phyloP scores from a whole-genome alignment of 92 coral and sea anemone genomes.

The Actinostola sp. region DNA sequence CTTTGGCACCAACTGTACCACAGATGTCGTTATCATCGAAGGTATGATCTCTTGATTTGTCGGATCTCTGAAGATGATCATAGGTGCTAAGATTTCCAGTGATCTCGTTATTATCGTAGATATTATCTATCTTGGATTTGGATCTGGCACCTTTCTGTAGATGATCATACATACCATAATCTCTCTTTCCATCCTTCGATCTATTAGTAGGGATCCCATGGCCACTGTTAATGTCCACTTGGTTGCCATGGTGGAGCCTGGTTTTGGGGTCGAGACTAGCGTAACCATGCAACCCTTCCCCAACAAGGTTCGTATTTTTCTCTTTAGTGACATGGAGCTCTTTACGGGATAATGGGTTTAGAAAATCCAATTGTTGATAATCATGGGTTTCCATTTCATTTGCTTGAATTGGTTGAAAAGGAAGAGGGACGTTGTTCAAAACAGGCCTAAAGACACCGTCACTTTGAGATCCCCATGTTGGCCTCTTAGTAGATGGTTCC shows the following conservation, averaged over 20 bases:
- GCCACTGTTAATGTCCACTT: not conserved
- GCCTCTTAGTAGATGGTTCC: not conserved
- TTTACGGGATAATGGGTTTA: not conserved
- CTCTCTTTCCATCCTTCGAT: not conserved
- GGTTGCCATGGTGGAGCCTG: not conserved
- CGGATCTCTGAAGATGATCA: not conserved
- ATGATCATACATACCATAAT: slow-evolving; percentile 1
- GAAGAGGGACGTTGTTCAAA: not conserved
- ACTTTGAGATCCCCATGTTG: not conserved
- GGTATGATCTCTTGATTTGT: not conserved
- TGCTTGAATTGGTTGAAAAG: not conserved
- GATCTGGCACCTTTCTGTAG: not conserved
- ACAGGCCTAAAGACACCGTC: no score
- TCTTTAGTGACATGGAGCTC: no score
- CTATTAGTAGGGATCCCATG: not conserved
- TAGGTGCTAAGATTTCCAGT: not conserved
- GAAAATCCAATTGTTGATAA: slow-evolving; percentile 7
- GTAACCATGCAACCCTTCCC: slow-evolving; percentile 7
- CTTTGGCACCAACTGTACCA: not conserved
- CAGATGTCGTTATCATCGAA: slow-evolving; percentile 1
- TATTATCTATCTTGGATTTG: not conserved
- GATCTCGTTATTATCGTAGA: not conserved
- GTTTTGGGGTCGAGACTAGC: slow-evolving; percentile 3
- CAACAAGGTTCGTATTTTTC: not conserved
- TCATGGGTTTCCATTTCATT: not conserved